phyloP scores from a whole-genome alignment of 1,140 invertebrate genomes.

The Oncopodura yosiiana region DNA sequence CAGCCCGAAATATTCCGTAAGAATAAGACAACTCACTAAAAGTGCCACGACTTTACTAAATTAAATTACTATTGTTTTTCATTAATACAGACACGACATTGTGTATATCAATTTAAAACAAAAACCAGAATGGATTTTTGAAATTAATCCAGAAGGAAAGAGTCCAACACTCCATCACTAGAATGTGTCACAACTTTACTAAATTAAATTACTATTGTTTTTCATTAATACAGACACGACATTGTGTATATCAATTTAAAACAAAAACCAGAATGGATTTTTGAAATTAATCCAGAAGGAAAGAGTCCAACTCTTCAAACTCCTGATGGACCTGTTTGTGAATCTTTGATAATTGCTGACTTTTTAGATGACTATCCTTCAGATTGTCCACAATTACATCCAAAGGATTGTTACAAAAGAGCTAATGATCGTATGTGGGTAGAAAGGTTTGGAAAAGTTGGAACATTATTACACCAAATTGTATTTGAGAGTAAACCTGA shows the following conservation, averaged over 20 bases:
- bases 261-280: constrained; percentile 52
- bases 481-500: neutral
- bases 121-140: constrained; percentile 52
- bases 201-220: too few relatives aligned
- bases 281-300: constrained; percentile 49
- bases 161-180: constrained; percentile 50
- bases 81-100: constrained; percentile 41
- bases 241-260: constrained; percentile 50
- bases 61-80: too few relatives aligned
- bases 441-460: constrained; percentile 41
- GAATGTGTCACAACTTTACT: neutral
- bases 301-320: constrained; percentile 49
- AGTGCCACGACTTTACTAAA: too few relatives aligned
- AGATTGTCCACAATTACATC: constrained; percentile 39
- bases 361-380: constrained; percentile 49
- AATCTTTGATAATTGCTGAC: constrained; percentile 47
- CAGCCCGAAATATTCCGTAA: constrained; percentile 72
- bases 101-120: constrained; percentile 50
- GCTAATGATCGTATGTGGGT: constrained; percentile 45
- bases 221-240: constrained; percentile 39
- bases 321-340: constrained; percentile 40
- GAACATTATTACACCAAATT: neutral
- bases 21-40: too few relatives aligned
- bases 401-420: constrained; percentile 42
- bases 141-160: constrained; percentile 49